Conservation (phyloP, 2,888 invertebrate genomes). For the Drosophila parthenogenetica region DNA sequence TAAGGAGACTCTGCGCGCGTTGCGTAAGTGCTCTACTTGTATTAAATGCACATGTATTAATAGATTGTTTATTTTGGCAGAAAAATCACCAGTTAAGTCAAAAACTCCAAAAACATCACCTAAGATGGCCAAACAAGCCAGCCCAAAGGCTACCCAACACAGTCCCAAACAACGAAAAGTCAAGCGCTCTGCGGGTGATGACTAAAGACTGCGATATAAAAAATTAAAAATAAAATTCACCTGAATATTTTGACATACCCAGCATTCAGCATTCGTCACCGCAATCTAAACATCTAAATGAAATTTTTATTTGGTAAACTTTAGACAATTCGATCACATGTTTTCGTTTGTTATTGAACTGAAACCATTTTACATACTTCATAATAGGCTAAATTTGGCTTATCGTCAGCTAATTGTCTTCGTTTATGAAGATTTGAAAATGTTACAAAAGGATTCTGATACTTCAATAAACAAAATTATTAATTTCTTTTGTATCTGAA, state of each 20-base stretch:
- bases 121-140: conserved; percentile 85
- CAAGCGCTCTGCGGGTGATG: conserved; percentile 90
- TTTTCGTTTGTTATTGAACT: too few species aligned
- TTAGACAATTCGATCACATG: background rate
- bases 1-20: conserved; percentile 92
- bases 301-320: background rate
- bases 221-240: conserved; percentile 18
- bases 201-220: conserved; percentile 82
- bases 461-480: too few species aligned
- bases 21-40: conserved; percentile 88
- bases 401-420: too few species aligned
- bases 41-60: background rate
- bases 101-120: conserved; percentile 88
- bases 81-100: conserved; percentile 88
- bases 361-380: too few species aligned
- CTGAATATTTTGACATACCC: conserved; percentile 23
- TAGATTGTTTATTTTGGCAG: conserved; percentile 83
- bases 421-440: too few species aligned
- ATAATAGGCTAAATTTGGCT: too few species aligned
- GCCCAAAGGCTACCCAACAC: conserved; percentile 88
- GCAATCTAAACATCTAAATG: conserved; percentile 44
- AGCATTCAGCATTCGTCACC: conserved; percentile 40
- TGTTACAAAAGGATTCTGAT: too few species aligned
- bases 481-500: too few species aligned
- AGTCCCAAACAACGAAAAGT: conserved; percentile 92